A percentile compares a stretch with the other conserved stretches of the same genome.
These are phyloP conservation scores for Panulirus ornatus DNA, from an alignment of 1,140 invertebrate genomes.

Conservation along the genomic window DNA sequence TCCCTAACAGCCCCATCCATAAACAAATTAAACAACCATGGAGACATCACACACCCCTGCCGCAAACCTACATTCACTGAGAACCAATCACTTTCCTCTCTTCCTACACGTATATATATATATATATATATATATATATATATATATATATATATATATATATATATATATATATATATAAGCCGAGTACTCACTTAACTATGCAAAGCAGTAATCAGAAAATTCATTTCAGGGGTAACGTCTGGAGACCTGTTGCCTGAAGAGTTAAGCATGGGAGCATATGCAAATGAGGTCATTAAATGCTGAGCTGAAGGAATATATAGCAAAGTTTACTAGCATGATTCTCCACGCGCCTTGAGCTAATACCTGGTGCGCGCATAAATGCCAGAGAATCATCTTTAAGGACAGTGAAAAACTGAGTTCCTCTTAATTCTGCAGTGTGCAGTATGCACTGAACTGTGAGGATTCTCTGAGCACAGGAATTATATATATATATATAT, in stretches of 20 bases:
- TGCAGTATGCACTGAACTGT: not conserved
- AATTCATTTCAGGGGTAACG: not conserved
- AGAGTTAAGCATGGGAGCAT: not conserved
- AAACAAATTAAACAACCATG: too few relatives aligned
- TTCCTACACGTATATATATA: too few relatives aligned
- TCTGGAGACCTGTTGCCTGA: not conserved
- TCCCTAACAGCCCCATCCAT: too few relatives aligned
- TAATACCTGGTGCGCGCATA: not conserved
- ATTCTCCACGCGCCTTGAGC: not conserved
- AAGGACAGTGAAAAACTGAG: conserved; percentile 2
- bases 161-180: not conserved
- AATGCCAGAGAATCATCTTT: not conserved
- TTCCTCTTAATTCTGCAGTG: not conserved
- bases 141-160: not conserved
- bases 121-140: not conserved
- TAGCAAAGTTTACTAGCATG: not conserved
- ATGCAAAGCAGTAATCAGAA: not conserved
- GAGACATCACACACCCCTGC: too few relatives aligned
- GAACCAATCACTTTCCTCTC: too few relatives aligned
- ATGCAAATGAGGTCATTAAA: conserved; percentile 4
- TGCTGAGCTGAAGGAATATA: not conserved
- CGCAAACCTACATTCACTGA: too few relatives aligned
- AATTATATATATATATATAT: too few relatives aligned
- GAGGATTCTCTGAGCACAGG: too few relatives aligned
- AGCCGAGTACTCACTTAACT: not conserved